Evolutionary conservation across 2,797 vertebrate genomes (phyloP).

Genomic region (Poeciliopsis gracilis): DNA sequence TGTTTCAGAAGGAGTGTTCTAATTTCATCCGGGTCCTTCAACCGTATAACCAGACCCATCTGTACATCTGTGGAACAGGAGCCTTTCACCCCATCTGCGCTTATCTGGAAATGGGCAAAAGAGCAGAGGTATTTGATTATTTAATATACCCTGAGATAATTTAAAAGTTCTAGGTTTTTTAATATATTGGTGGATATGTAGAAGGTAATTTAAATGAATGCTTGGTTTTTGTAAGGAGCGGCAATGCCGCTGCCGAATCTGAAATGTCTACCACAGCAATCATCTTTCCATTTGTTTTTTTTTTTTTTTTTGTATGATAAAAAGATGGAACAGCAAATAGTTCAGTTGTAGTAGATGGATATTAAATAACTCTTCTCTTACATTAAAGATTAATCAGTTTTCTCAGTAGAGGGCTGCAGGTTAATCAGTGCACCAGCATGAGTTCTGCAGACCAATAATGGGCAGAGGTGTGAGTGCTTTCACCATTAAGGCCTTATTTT

Average conservation of each 20-base stretch:
- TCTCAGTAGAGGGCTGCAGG: slow-evolving; percentile 55
- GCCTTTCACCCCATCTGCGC: slow-evolving; percentile 97
- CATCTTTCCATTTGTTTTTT: slow-evolving; percentile 53
- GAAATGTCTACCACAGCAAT: slow-evolving; percentile 25
- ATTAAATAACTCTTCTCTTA: slow-evolving; percentile 49
- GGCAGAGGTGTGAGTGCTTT: slow-evolving; percentile 20
- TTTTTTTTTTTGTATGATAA: slow-evolving; percentile 42
- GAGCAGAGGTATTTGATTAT: slow-evolving; percentile 86
- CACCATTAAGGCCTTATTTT: slow-evolving; percentile 25
- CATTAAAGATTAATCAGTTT: slow-evolving; percentile 68
- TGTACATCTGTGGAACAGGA: slow-evolving; percentile 96
- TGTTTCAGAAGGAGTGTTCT: slow-evolving; percentile 93
- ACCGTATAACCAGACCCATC: slow-evolving; percentile 93
- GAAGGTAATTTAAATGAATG: slow-evolving; percentile 23
- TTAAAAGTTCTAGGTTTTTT: background rate
- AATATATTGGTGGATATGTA: slow-evolving; percentile 26
- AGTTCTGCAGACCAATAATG: slow-evolving; percentile 27
- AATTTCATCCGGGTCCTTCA: slow-evolving; percentile 98
- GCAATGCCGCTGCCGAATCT: background rate
- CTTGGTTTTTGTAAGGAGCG: slow-evolving; percentile 14
- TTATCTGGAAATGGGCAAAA: slow-evolving; percentile 94
- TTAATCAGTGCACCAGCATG: slow-evolving; percentile 64
- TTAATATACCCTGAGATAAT: slow-evolving; percentile 2
- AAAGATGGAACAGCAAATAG: slow-evolving; percentile 24
- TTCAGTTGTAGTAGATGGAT: slow-evolving; percentile 37